Conservation (phyloP, 2,113 vertebrate genomes). For the Hymenochirus boettgeri region DNA sequence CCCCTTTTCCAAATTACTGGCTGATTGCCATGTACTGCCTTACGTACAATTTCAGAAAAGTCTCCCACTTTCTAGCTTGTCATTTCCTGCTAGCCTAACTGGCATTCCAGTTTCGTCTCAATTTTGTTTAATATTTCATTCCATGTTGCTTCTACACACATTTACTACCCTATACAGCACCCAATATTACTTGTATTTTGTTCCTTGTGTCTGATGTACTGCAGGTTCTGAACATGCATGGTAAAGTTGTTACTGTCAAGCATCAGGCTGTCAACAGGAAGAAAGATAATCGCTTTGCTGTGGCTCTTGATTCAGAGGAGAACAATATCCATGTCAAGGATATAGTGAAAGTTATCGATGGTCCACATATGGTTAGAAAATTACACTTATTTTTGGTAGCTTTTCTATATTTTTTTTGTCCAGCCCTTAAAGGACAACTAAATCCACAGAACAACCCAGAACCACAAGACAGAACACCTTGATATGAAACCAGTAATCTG, state of each 20-base stretch:
- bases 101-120: too few species aligned
- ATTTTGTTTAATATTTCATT: too few species aligned
- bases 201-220: too few species aligned
- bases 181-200: not conserved
- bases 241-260: slow-evolving; percentile 84
- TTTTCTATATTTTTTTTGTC: not conserved
- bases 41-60: too few species aligned
- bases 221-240: slow-evolving; percentile 91
- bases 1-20: too few species aligned
- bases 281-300: slow-evolving; percentile 91
- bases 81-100: too few species aligned
- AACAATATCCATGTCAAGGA: slow-evolving; percentile 96
- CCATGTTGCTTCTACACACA: not conserved
- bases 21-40: too few species aligned
- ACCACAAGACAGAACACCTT: too few species aligned
- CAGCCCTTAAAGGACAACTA: fast-evolving
- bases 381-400: not conserved
- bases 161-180: not conserved
- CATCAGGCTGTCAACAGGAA: slow-evolving; percentile 88
- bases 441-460: too few species aligned
- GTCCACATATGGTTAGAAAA: slow-evolving; percentile 80
- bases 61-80: too few species aligned
- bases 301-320: slow-evolving; percentile 90
- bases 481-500: too few species aligned
- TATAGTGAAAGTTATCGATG: slow-evolving; percentile 93